Evolutionary conservation across 2,888 invertebrate species (phyloP).

Genomic region (Dermolepida albohirtum): DNA sequence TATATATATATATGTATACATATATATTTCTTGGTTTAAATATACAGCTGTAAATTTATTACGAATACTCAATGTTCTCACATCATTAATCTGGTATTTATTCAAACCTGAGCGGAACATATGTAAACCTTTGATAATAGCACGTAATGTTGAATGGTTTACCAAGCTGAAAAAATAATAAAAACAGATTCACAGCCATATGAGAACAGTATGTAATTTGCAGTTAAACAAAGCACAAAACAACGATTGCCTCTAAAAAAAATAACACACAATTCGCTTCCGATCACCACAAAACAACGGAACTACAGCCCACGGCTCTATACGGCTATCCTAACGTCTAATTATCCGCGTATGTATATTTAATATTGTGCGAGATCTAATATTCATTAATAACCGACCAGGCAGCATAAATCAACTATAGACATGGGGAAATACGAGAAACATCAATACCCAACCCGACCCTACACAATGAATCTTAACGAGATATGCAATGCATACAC

Average conservation of each 20-base stretch:
- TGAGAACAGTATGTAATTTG: background rate
- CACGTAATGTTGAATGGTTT: too few species aligned
- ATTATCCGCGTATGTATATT: slow-evolving; percentile 50
- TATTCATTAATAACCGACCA: slow-evolving; percentile 52
- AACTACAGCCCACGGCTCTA: slow-evolving; percentile 56
- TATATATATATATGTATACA: too few species aligned
- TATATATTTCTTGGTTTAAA: too few species aligned
- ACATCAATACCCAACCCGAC: slow-evolving; percentile 45
- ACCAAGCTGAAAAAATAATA: too few species aligned
- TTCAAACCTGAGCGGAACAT: too few species aligned
- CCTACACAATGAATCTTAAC: slow-evolving; percentile 49
- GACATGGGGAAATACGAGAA: slow-evolving; percentile 44
- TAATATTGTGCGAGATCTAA: slow-evolving; percentile 50
- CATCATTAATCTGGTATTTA: too few species aligned
- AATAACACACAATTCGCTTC: slow-evolving; percentile 41
- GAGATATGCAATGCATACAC: slow-evolving; percentile 41
- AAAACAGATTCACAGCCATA: too few species aligned
- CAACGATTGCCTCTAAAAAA: slow-evolving; percentile 1
- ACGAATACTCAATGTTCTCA: too few species aligned
- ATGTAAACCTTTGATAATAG: too few species aligned
- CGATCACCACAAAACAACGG: slow-evolving; percentile 56
- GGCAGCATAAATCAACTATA: slow-evolving; percentile 50
- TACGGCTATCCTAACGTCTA: slow-evolving; percentile 49
- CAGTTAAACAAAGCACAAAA: background rate
- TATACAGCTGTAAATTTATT: too few species aligned